Conservation (phyloP, 2,888 invertebrate genomes). For the Tupiocoris notatus region DNA sequence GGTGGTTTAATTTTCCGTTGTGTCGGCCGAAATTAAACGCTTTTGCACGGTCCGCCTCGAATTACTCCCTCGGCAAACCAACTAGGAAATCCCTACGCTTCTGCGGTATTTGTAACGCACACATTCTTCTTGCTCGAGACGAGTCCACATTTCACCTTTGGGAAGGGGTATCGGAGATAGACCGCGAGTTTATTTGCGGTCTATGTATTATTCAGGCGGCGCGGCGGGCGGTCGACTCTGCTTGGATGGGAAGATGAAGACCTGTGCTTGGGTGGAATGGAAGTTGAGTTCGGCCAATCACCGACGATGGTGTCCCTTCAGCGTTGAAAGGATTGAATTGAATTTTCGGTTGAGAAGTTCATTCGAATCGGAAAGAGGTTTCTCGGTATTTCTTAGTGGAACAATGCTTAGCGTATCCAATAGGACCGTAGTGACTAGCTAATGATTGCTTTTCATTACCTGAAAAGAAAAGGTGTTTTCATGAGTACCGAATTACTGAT, state of each 20-base stretch:
- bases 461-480: too few relatives aligned
- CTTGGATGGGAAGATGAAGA: not conserved
- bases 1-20: not conserved
- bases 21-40: not conserved
- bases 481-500: too few relatives aligned
- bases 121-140: not conserved
- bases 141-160: not conserved
- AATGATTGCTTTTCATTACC: too few relatives aligned
- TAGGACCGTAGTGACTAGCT: too few relatives aligned
- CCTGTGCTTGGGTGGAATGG: not conserved
- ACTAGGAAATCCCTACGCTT: not conserved
- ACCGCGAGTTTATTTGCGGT: not conserved
- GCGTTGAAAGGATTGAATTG: not conserved
- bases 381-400: too few relatives aligned
- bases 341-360: too few relatives aligned
- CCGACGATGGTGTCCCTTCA: not conserved
- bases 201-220: not conserved
- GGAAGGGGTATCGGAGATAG: not conserved
- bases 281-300: not conserved
- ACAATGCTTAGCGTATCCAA: too few relatives aligned
- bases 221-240: not conserved
- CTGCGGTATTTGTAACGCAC: not conserved
- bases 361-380: too few relatives aligned
- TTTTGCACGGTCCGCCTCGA: not conserved
- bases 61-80: not conserved